Evolutionary conservation across 2,113 vertebrate genomes (phyloP).

Genomic region (Mustelus asterias): DNA sequence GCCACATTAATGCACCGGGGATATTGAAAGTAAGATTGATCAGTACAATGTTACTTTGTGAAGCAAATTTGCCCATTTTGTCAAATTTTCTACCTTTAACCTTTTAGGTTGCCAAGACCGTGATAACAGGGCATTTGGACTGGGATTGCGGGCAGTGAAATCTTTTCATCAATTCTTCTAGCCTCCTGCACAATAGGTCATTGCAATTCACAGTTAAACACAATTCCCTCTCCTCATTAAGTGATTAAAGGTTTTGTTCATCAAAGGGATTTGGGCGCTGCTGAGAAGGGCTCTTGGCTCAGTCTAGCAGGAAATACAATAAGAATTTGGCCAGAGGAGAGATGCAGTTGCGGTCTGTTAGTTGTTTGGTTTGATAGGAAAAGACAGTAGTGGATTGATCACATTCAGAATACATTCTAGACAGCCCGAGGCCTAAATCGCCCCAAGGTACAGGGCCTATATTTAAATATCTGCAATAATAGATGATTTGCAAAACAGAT

Average conservation of each 20-base stretch:
- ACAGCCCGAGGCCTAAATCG: neutral
- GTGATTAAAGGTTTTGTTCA: slow-evolving; percentile 19
- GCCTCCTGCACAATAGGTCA: neutral
- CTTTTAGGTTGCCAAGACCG: neutral
- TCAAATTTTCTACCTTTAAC: neutral
- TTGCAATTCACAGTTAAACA: neutral
- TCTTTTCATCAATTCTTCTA: neutral
- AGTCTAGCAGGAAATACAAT: neutral
- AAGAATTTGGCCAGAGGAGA: slow-evolving; percentile 11
- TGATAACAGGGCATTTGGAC: neutral
- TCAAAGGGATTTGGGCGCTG: neutral
- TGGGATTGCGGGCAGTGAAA: neutral
- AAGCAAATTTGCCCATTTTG: neutral
- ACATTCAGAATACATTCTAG: neutral
- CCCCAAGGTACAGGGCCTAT: neutral
- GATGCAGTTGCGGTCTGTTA: neutral
- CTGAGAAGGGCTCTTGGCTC: neutral
- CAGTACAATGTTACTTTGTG: neutral
- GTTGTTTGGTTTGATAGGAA: slow-evolving; percentile 31
- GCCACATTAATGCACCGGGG: neutral
- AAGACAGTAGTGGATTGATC: slow-evolving; percentile 21
- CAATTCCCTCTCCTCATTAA: slow-evolving; percentile 1
- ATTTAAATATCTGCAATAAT: slow-evolving; percentile 1
- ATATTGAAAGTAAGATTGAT: neutral
- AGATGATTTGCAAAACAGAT: slow-evolving; percentile 11